Percentiles rank a stretch among this genome's conserved stretches.
Evolutionary conservation across 2,888 invertebrate genomes (phyloP).

Genomic region (Lapara coniferarum): DNA sequence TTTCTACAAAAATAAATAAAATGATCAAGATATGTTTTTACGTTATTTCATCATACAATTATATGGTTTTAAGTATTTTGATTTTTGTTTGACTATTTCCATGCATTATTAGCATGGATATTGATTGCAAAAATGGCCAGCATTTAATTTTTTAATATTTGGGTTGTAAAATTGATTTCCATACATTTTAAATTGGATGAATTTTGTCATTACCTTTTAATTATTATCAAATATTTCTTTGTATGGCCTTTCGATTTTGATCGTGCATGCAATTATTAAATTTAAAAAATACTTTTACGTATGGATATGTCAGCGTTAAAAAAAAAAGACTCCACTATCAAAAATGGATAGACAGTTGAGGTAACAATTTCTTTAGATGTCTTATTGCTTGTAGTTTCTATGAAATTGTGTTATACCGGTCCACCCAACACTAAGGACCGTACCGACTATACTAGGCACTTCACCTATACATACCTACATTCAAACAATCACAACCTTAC

Average conservation of each 20-base stretch:
- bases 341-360: too few species aligned
- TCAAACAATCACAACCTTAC: constrained; percentile 75
- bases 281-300: background rate
- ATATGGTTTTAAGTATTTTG: background rate
- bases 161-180: background rate
- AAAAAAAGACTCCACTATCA: background rate
- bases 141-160: too few species aligned
- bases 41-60: background rate
- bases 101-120: too few species aligned
- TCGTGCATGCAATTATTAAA: background rate
- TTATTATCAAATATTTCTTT: background rate
- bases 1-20: background rate
- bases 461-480: constrained; percentile 59
- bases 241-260: background rate
- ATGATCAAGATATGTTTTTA: too few species aligned
- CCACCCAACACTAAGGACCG: too few species aligned
- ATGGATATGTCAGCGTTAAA: background rate
- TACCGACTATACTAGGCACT: constrained; percentile 58
- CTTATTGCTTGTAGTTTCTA: too few species aligned
- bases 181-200: background rate
- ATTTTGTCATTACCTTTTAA: too few species aligned
- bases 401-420: background rate
- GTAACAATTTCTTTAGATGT: too few species aligned
- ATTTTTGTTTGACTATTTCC: too few species aligned
- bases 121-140: too few species aligned